Conservation (phyloP, 2,888 invertebrate genomes). For the Cantharis lateralis region DNA sequence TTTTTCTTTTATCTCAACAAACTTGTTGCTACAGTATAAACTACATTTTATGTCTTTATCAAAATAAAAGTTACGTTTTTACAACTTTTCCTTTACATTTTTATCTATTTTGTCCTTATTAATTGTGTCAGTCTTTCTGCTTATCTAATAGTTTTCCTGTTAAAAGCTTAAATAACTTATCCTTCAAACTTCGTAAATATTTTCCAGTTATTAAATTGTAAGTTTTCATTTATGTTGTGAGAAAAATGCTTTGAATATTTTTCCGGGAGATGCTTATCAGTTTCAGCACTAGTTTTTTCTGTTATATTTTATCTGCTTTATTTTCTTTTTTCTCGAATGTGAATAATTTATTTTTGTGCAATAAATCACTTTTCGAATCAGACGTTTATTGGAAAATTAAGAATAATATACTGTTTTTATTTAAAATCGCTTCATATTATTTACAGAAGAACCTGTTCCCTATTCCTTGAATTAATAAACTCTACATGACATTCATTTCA, state of each 20-base stretch:
- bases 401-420: too few relatives aligned
- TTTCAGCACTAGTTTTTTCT: background rate
- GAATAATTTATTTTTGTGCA: background rate
- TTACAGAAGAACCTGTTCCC: too few relatives aligned
- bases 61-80: constrained; percentile 4
- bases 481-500: too few relatives aligned
- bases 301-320: too few relatives aligned
- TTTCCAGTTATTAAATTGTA: background rate
- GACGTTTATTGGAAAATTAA: background rate
- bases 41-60: constrained; percentile 1
- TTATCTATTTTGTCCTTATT: background rate
- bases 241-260: background rate
- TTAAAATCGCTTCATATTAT: too few relatives aligned
- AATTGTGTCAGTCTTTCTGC: background rate
- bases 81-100: background rate
- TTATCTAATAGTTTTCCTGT: background rate
- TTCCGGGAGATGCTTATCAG: background rate
- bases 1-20: constrained; percentile 1
- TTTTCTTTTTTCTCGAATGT: background rate
- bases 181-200: background rate
- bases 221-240: background rate
- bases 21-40: constrained; percentile 10
- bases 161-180: background rate
- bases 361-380: background rate
- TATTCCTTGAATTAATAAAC: too few relatives aligned